phyloP scores from a whole-genome alignment of 2,797 vertebrate genomes.

The Holocentrus rufus region DNA sequence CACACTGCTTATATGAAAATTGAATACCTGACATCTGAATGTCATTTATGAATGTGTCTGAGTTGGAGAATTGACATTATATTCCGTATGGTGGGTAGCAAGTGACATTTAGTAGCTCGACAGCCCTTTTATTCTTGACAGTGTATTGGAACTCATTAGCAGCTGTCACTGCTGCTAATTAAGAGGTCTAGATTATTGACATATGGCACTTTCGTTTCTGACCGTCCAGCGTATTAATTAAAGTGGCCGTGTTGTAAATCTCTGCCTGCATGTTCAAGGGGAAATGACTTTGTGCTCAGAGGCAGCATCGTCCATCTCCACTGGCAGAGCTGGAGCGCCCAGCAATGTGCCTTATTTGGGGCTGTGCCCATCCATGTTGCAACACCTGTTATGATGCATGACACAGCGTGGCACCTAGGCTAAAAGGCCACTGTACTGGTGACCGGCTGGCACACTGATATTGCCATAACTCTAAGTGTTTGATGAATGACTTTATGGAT shows the following conservation, averaged over 20 bases:
- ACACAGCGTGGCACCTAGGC: slow-evolving; percentile 48
- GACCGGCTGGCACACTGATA: slow-evolving; percentile 51
- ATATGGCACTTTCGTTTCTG: slow-evolving; percentile 72
- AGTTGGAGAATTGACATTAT: slow-evolving; percentile 56
- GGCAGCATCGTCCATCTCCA: slow-evolving; percentile 46
- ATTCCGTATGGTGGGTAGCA: slow-evolving; percentile 47
- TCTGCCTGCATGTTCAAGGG: slow-evolving; percentile 46
- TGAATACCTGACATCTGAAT: slow-evolving; percentile 16
- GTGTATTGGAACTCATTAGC: slow-evolving; percentile 71
- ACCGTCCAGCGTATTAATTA: slow-evolving; percentile 72
- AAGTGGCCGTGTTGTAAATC: slow-evolving; percentile 61
- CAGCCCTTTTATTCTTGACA: slow-evolving; percentile 64
- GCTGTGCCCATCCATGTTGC: slow-evolving; percentile 36
- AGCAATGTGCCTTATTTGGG: slow-evolving; percentile 33
- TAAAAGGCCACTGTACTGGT: slow-evolving; percentile 65
- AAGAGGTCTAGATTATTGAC: slow-evolving; percentile 80
- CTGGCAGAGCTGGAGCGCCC: slow-evolving; percentile 20
- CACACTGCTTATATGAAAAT: neutral
- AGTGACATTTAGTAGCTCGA: slow-evolving; percentile 64
- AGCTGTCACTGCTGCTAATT: slow-evolving; percentile 75
- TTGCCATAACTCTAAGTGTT: slow-evolving; percentile 61
- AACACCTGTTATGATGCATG: slow-evolving; percentile 58
- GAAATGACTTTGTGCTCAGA: slow-evolving; percentile 47
- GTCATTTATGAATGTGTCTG: slow-evolving; percentile 7
- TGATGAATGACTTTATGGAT: slow-evolving; percentile 75